These are phyloP conservation scores for Rhinatrema bivittatum DNA, from an alignment of 2,797 vertebrate species.

Conservation along the genomic window DNA sequence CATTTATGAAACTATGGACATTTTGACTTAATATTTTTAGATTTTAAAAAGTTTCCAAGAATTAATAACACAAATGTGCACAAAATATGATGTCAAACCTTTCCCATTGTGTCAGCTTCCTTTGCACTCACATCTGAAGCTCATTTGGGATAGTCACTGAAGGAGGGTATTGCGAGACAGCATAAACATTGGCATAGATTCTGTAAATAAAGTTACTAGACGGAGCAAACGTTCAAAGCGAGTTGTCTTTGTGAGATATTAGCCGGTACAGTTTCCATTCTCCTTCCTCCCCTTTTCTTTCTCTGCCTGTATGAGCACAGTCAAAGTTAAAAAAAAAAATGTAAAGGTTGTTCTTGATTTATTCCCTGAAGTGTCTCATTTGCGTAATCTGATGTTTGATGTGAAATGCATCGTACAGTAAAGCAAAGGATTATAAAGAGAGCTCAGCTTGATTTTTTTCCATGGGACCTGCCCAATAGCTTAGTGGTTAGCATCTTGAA, in stretches of 20 bases:
- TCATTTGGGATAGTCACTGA: conserved; percentile 40
- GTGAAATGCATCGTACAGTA: too few species aligned
- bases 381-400: not conserved
- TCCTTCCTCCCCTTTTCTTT: too few species aligned
- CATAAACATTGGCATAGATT: conserved; percentile 50
- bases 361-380: accelerated
- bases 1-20: conserved; percentile 37
- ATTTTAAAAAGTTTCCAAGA: conserved; percentile 34
- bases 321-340: conserved; percentile 20
- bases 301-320: conserved; percentile 10
- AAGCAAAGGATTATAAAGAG: too few species aligned
- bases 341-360: not conserved
- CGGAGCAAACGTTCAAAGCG: conserved; percentile 34
- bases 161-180: conserved; percentile 42
- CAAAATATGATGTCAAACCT: conserved; percentile 45
- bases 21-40: conserved; percentile 38
- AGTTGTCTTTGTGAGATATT: conserved; percentile 17
- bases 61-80: conserved; percentile 35
- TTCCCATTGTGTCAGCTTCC: conserved; percentile 35
- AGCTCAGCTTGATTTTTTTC: too few species aligned
- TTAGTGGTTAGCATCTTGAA: too few species aligned
- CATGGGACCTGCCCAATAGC: too few species aligned
- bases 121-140: conserved; percentile 42
- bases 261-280: conserved; percentile 8
- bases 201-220: conserved; percentile 49